Evolutionary conservation across 2,888 invertebrate species (phyloP).

Genomic region (Hanleya hanleyi): DNA sequence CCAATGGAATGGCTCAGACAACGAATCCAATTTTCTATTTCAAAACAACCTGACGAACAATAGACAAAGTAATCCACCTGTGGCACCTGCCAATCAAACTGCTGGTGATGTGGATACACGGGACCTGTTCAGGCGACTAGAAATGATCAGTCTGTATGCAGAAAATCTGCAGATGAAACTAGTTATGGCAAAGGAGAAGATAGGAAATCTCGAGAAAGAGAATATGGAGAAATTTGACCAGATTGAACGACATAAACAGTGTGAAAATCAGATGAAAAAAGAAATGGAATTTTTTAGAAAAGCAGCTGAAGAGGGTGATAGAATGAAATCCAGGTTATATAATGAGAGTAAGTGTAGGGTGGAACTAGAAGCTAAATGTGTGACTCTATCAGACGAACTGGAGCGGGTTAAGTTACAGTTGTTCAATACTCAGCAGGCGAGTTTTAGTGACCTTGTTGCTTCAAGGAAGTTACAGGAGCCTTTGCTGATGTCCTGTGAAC

Average conservation of each 20-base stretch:
- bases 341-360: not conserved
- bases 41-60: too few species aligned
- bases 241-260: not conserved
- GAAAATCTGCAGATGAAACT: not conserved
- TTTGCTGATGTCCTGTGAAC: too few species aligned
- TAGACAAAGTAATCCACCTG: too few species aligned
- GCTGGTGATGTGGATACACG: not conserved
- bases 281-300: not conserved
- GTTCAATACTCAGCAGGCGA: too few species aligned
- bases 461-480: too few species aligned
- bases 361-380: not conserved
- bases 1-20: too few species aligned
- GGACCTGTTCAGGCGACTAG: not conserved
- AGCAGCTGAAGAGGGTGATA: not conserved
- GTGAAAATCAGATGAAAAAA: not conserved
- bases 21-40: too few species aligned
- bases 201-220: not conserved
- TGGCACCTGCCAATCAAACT: not conserved
- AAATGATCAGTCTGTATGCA: not conserved
- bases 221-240: not conserved
- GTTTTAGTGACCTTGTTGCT: too few species aligned
- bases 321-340: not conserved
- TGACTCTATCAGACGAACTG: not conserved
- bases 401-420: not conserved
- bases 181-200: not conserved